Evolutionary conservation across 1,140 invertebrate species (phyloP), one percentile per base, ranked within the genome.

Genomic region (Eriocheir sinensis): DNA sequence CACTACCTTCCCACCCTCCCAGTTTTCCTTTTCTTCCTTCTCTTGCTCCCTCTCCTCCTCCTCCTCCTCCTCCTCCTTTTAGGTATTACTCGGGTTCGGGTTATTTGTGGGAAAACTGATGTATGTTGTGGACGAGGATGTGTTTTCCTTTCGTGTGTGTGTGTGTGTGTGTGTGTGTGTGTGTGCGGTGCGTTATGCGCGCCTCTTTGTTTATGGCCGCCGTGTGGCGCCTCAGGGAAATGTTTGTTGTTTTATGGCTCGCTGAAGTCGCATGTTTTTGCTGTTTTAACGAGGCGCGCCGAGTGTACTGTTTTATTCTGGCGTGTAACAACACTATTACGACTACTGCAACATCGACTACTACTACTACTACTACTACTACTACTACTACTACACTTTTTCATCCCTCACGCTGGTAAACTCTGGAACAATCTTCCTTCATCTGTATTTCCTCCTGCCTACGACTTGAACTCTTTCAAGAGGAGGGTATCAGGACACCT

Each of bases 81-180:
- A 3, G 3, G 21, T 34, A 4, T 12, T 38, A 6, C 21, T 36
- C 2, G 8, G 34, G 15, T 12, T 85, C 83, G 60, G 60, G 60
- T 72, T 72, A n/a, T 72, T 72, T 72, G 60, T 72, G 60, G 60
- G n/a, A 72, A 21, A 72, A 72, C 60, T 72, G 27, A 72, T 72
- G 27, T 72, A n/a, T 72, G 60, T 72, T 72, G 60, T 72, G 60
- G 60, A 72, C 60, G n/a, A n/a, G 60, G 60, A 72, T 72, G 60
- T 72, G 2, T 72, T 72, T 48, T n/a, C n/a, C n/a, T n/a, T n/a
- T n/a, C n/a, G n/a, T n/a, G n/a, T n/a, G 21, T 3, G 60, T 21
- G 6, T n/a, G 60, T 72, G 60, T 72, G 60, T 72, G 60, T 72
- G 12, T 72, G 60, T 72, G 60, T 12, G 60, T n/a, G 60, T 72